A percentile compares a stretch with the other conserved stretches of the same genome.
These are phyloP conservation scores for Callinectes sapidus DNA, from an alignment of 2,888 invertebrate species.

Conservation along the genomic window DNA sequence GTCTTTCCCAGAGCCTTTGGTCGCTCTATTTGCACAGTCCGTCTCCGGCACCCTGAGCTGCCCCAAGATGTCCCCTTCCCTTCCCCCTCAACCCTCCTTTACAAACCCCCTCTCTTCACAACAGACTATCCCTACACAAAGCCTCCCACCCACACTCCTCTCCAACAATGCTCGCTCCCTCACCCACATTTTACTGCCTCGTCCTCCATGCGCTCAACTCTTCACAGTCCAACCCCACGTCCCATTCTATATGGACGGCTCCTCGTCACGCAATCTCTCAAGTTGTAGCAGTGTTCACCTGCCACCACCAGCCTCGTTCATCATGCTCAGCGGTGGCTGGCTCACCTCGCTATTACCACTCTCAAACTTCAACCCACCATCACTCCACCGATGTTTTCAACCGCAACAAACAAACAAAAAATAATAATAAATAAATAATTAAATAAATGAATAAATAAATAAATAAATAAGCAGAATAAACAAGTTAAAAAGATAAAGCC, in stretches of 20 bases:
- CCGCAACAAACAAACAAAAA: not conserved
- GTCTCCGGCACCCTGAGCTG: not conserved
- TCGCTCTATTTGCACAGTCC: not conserved
- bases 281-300: conserved; percentile 25
- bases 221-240: not conserved
- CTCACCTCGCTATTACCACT: not conserved
- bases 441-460: no score
- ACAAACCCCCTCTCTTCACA: not conserved
- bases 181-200: not conserved
- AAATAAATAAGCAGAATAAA: no score
- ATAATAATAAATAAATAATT: no score
- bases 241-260: not conserved
- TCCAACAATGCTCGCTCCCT: not conserved
- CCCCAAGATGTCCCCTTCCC: not conserved
- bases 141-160: not conserved
- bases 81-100: not conserved
- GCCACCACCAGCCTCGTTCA: not conserved
- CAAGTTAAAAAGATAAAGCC: not conserved
- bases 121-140: conserved; percentile 2
- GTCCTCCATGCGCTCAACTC: not conserved
- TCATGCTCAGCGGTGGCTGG: not conserved
- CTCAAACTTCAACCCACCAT: not conserved
- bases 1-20: not conserved
- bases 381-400: not conserved
- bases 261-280: conserved; percentile 12